phyloP scores from a whole-genome alignment of 2,797 vertebrate species.

The Leucoraja ocellata region DNA sequence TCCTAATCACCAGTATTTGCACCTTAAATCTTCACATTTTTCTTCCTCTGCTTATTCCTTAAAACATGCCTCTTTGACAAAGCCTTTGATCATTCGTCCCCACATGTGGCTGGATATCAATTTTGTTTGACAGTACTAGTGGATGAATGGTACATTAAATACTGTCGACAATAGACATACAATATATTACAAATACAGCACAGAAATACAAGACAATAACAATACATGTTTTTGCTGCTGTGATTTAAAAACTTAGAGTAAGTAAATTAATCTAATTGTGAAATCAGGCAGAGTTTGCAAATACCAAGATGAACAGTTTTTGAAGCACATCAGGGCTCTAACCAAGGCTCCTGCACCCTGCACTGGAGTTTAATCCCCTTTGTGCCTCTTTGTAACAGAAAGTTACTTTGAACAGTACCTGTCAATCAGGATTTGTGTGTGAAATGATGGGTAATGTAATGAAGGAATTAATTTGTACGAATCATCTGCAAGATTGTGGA shows the following conservation, averaged over 20 bases:
- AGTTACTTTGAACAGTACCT: background rate
- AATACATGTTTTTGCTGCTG: no score
- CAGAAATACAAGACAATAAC: no score
- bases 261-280: background rate
- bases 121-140: no score
- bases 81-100: no score
- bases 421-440: background rate
- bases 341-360: background rate
- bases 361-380: background rate
- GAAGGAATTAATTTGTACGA: background rate
- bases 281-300: background rate
- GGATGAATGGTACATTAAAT: no score
- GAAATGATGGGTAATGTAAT: slow-evolving; percentile 12
- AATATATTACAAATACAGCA: no score
- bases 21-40: no score
- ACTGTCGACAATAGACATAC: no score
- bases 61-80: no score
- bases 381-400: background rate
- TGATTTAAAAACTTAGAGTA: background rate
- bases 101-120: no score
- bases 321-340: background rate
- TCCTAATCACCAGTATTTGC: no score
- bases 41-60: no score
- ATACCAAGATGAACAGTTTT: background rate
- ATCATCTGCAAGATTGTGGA: background rate